A percentile compares a stretch with the other conserved stretches of the same genome.
Conservation (phyloP, 1,140 invertebrate genomes). For the Stenopsyche tienmushanensis region DNA sequence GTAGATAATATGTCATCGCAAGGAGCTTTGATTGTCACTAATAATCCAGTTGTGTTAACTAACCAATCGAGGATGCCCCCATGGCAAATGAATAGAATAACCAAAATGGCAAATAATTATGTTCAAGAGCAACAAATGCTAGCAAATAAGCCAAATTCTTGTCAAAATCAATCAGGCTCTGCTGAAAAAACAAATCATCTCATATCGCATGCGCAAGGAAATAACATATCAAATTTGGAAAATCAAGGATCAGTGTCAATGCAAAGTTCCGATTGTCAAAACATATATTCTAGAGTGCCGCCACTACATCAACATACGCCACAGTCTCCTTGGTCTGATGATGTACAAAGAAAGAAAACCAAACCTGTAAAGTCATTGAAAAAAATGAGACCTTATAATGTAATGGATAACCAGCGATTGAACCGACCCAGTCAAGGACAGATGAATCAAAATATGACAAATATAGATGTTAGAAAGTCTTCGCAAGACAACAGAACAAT, state of each 20-base stretch:
- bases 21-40: constrained; percentile 53
- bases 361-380: constrained; percentile 58
- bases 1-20: constrained; percentile 42
- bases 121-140: constrained; percentile 35
- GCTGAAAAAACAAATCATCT: constrained; percentile 41
- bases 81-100: constrained; percentile 62
- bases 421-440: constrained; percentile 16
- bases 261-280: constrained; percentile 41
- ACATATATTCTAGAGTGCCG: constrained; percentile 66
- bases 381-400: constrained; percentile 55
- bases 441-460: constrained; percentile 24
- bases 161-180: constrained; percentile 18
- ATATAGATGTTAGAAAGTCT: constrained; percentile 28
- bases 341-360: constrained; percentile 64
- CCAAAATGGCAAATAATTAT: constrained; percentile 43
- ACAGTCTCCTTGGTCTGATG: constrained; percentile 62
- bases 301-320: constrained; percentile 70
- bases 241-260: constrained; percentile 12
- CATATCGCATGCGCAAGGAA: not conserved
- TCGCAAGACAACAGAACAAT: constrained; percentile 23
- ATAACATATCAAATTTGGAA: constrained; percentile 30
- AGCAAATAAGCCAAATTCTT: constrained; percentile 30
- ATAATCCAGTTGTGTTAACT: constrained; percentile 51
- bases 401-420: constrained; percentile 34
- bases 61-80: constrained; percentile 59